Base-by-base conservation (phyloP, 2,113 vertebrate species). In the Cyprinodon variegatus region DNA sequence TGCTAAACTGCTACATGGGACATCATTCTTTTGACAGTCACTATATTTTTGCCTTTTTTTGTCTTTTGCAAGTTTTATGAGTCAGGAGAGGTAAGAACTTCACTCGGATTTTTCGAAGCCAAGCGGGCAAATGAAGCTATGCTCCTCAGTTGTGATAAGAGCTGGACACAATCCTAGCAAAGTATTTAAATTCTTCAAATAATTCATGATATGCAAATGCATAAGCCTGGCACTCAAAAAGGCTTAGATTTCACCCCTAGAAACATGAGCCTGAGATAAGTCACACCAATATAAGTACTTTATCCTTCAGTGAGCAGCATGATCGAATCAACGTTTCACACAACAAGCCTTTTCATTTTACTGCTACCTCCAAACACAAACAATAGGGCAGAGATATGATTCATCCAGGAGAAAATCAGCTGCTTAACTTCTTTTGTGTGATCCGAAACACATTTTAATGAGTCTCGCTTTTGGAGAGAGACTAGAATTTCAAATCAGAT, bases 1-100 rank as follows among this genome's bases (percentile, higher is more conserved):
- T 94, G 95, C 96, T 97, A 97, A 97, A 96, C 97, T 96, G 95
- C 95, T 95, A 94, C 96, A 96, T 91, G 87, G 84, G 90, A 95
- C 96, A 88, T 95, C 96, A 81, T 70, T 89, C 88, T 66, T 67
- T 48, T 57, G 50, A 64, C 64, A 66, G 50, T 13, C 60, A 69
- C 9, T 20, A 11, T 1, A 15, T 1, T 20, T 14, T 2, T 36
- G 20, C 14, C 7, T 53, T 20, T 53, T 65, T 65, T 66, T 48
- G 48, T 39, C 38, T 68, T 63, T 70, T n/a, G 37, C 66, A 66
- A 53, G 62, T 39, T 67, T 45, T 43, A 53, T 75, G 68, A 14
- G 20, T 77, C 46, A 86, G 83, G 22, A 80, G 50, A 87, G 83
- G 90, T 92, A 90, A 89, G 90, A 60, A 66, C 17, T 20, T 61